Conservation (phyloP, 2,888 invertebrate species). For the Lamellibrachia satsuma region DNA sequence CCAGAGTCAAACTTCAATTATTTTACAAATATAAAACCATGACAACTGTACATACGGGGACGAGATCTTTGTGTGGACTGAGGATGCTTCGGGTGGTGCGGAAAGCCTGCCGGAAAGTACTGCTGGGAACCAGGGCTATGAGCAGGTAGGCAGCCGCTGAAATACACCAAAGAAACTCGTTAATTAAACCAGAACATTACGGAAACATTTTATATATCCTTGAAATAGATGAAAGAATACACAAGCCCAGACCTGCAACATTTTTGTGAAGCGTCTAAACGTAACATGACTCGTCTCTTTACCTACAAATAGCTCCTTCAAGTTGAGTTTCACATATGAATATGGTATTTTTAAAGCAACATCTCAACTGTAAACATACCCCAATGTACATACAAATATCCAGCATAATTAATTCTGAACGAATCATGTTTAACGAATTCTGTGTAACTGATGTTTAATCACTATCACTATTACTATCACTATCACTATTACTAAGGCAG, state of each 20-base stretch:
- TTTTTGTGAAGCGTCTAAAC: neutral
- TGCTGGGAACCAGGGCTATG: slow-evolving; percentile 89
- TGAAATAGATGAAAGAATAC: neutral
- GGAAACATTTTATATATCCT: neutral
- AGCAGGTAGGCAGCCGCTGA: slow-evolving; percentile 86
- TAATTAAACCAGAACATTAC: neutral
- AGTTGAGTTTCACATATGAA: neutral
- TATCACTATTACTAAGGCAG: neutral
- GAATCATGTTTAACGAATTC: neutral
- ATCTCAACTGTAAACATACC: neutral
- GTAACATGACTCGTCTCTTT: neutral
- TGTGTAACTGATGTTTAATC: neutral
- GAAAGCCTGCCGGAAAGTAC: slow-evolving; percentile 88
- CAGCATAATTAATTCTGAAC: neutral
- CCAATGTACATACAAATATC: neutral
- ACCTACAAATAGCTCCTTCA: neutral
- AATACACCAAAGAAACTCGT: slow-evolving; percentile 42
- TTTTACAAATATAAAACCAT: neutral
- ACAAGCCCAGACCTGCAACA: neutral
- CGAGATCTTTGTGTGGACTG: slow-evolving; percentile 68
- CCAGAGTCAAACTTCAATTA: neutral
- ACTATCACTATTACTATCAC: neutral
- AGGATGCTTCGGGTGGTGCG: slow-evolving; percentile 72
- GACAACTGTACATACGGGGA: slow-evolving; percentile 48
- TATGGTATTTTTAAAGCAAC: neutral